phyloP scores from a whole-genome alignment of 2,113 vertebrate genomes.

The Phyllostomus hastatus region DNA sequence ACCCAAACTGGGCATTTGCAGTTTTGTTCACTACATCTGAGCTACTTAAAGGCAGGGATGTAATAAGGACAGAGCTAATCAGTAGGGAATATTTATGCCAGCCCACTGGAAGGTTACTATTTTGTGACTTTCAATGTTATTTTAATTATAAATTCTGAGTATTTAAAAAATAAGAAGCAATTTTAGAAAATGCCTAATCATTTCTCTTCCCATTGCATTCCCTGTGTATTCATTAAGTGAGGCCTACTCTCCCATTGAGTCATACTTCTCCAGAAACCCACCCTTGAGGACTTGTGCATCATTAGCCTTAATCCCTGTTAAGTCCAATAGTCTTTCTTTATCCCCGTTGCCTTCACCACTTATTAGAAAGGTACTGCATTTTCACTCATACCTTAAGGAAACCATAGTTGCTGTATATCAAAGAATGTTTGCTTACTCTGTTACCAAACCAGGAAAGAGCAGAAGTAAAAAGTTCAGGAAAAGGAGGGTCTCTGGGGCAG shows the following conservation, averaged over 20 bases:
- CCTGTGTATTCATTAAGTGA: neutral
- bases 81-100: neutral
- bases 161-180: neutral
- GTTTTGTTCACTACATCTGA: neutral
- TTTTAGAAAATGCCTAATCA: conserved; percentile 3
- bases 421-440: neutral
- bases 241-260: neutral
- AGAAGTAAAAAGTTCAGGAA: conserved; percentile 1
- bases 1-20: neutral
- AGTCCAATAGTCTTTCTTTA: neutral
- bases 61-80: neutral
- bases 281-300: neutral
- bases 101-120: neutral
- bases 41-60: neutral
- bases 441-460: neutral
- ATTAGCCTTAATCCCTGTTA: neutral
- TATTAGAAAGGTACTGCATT: neutral
- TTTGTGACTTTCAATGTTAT: neutral
- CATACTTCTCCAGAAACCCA: neutral
- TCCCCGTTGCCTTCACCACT: neutral
- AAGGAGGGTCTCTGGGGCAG: neutral
- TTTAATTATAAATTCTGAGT: neutral
- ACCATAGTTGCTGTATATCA: neutral
- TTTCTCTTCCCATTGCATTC: neutral
- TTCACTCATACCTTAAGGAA: conserved; percentile 12